These are phyloP conservation scores for Corydoras maculifer DNA, from an alignment of 2,113 vertebrate species.

Conservation along the genomic window DNA sequence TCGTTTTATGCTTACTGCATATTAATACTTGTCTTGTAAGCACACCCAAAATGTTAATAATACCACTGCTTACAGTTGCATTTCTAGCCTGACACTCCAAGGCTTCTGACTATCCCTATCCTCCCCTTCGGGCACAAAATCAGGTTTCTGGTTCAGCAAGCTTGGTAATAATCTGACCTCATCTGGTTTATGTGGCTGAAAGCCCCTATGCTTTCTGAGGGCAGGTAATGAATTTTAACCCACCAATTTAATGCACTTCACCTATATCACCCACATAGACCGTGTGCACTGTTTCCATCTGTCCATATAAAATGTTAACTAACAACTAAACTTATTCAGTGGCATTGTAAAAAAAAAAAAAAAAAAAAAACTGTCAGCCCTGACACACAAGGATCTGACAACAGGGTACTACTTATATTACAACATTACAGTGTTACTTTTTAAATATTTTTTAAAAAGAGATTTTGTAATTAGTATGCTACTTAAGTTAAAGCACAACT, in stretches of 20 bases:
- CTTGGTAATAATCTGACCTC: conserved; percentile 71
- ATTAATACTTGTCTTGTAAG: conserved; percentile 68
- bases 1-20: conserved; percentile 62
- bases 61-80: conserved; percentile 62
- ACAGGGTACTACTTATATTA: no score
- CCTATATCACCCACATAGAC: conserved; percentile 30
- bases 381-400: no score
- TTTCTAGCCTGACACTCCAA: conserved; percentile 56
- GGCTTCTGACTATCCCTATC: conserved; percentile 67
- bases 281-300: conserved; percentile 25
- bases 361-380: conserved; percentile 1
- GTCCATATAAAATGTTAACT: conserved; percentile 24
- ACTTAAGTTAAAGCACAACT: background rate
- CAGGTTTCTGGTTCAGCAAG: conserved; percentile 68
- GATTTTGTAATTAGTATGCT: background rate
- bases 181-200: conserved; percentile 53
- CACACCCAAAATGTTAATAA: conserved; percentile 66
- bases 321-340: conserved; percentile 14
- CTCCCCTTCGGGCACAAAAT: conserved; percentile 57
- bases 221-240: conserved; percentile 38
- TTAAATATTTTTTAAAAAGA: background rate
- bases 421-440: no score
- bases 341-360: background rate
- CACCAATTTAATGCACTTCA: conserved; percentile 34
- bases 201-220: conserved; percentile 17